Conservation (phyloP, 1,140 invertebrate genomes). For the Drosophila suzukii region DNA sequence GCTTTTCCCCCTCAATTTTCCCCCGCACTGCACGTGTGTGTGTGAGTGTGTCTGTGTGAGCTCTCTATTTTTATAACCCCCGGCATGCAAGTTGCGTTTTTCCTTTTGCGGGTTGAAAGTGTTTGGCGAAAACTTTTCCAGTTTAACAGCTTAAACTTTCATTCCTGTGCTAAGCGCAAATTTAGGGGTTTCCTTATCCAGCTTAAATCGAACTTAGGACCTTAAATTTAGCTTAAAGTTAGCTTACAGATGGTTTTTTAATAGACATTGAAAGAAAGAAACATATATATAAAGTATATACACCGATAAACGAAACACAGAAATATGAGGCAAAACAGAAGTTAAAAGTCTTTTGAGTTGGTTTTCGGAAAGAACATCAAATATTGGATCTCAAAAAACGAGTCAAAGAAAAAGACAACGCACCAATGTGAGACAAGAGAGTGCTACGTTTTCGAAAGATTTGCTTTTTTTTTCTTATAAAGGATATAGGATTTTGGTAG, state of each 20-base stretch:
- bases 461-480: conserved; percentile 22
- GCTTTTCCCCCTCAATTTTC: not conserved
- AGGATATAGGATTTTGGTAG: conserved; percentile 14
- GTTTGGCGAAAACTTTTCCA: conserved; percentile 35
- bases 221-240: conserved; percentile 19
- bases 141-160: conserved; percentile 16
- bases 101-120: conserved; percentile 24
- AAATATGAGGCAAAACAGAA: conserved; percentile 36
- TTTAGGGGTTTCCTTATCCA: conserved; percentile 18
- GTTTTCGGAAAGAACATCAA: conserved; percentile 40
- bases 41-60: conserved; percentile 23
- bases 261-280: conserved; percentile 23
- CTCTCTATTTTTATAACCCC: conserved; percentile 52
- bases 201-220: conserved; percentile 15
- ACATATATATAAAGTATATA: conserved; percentile 11
- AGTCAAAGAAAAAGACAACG: conserved; percentile 78
- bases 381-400: conserved; percentile 46
- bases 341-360: conserved; percentile 35
- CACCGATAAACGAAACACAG: conserved; percentile 31
- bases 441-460: conserved; percentile 53
- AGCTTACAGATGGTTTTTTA: conserved; percentile 16
- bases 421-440: conserved; percentile 78
- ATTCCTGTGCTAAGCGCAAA: conserved; percentile 19
- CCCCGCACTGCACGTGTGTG: not conserved
- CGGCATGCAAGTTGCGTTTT: conserved; percentile 55